phyloP scores from a whole-genome alignment of 2,888 invertebrate species.

The Agrochola litura region DNA sequence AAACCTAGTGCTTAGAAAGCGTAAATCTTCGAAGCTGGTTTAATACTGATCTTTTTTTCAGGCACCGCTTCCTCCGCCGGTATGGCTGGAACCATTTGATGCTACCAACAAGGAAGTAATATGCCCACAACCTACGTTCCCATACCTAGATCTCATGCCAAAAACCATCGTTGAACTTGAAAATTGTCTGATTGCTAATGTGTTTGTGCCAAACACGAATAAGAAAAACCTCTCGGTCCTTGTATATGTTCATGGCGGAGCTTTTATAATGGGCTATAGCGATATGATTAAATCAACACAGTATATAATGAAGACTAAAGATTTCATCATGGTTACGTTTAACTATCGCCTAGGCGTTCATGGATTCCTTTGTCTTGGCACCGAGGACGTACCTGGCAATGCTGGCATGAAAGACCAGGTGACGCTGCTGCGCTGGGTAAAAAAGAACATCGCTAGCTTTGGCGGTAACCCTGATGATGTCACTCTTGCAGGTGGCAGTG shows the following conservation, averaged over 20 bases:
- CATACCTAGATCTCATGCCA: not conserved
- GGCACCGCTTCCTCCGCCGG: constrained; percentile 60
- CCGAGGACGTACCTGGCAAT: constrained; percentile 72
- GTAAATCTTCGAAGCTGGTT: not conserved
- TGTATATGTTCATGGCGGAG: constrained; percentile 72
- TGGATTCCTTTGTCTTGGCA: constrained; percentile 74
- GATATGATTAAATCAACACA: not conserved
- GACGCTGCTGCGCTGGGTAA: constrained; percentile 72
- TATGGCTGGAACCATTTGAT: constrained; percentile 51
- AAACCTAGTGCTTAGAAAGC: too few relatives aligned
- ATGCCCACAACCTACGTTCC: constrained; percentile 42
- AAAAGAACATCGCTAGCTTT: constrained; percentile 75
- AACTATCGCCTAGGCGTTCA: constrained; percentile 74
- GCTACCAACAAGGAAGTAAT: constrained; percentile 44
- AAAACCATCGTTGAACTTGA: constrained; percentile 43
- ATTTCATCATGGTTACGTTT: constrained; percentile 57
- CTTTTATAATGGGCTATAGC: constrained; percentile 29
- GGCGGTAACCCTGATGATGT: constrained; percentile 79
- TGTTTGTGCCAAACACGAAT: constrained; percentile 68
- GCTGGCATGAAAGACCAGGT: constrained; percentile 75
- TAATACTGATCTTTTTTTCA: constrained; percentile 31
- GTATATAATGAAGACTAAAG: constrained; percentile 34
- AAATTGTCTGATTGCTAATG: constrained; percentile 68
- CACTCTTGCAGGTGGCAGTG: constrained; percentile 44
- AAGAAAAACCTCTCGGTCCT: constrained; percentile 69